These are phyloP conservation scores for Eupithecia centaureata DNA, from an alignment of 2,888 invertebrate species.

Conservation along the genomic window DNA sequence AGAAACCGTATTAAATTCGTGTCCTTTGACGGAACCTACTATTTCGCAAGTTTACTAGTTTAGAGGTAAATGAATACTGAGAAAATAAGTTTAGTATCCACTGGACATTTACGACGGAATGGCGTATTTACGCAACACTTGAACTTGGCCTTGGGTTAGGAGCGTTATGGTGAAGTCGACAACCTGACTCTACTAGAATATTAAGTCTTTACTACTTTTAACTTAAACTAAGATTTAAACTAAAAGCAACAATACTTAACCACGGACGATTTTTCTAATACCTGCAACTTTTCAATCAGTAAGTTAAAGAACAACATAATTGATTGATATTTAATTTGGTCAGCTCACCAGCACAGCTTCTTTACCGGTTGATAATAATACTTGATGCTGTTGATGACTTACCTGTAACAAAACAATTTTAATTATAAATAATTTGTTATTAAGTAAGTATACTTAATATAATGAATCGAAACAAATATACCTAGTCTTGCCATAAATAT, in stretches of 20 bases:
- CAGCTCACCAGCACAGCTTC: background rate
- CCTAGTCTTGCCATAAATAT: too few species aligned
- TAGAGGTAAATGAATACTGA: conserved; percentile 12
- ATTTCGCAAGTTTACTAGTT: conserved; percentile 16
- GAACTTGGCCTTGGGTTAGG: background rate
- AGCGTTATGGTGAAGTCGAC: background rate
- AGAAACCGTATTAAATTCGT: conserved; percentile 1
- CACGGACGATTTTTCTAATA: too few species aligned
- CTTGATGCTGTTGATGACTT: conserved; percentile 18
- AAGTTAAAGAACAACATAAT: too few species aligned
- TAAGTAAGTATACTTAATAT: background rate
- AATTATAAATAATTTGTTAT: conserved; percentile 14
- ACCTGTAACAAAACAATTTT: conserved; percentile 40
- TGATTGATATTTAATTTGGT: too few species aligned
- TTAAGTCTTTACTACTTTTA: background rate
- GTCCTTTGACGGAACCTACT: conserved; percentile 17
- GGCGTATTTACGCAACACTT: background rate
- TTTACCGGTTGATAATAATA: background rate
- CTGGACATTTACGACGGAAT: background rate
- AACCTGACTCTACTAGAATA: background rate
- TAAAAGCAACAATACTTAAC: background rate
- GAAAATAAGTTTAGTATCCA: background rate
- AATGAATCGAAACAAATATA: too few species aligned
- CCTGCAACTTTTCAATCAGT: too few species aligned
- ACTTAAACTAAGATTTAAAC: background rate